phyloP scores from a whole-genome alignment of 2,113 vertebrate genomes.

The Labeo catla region DNA sequence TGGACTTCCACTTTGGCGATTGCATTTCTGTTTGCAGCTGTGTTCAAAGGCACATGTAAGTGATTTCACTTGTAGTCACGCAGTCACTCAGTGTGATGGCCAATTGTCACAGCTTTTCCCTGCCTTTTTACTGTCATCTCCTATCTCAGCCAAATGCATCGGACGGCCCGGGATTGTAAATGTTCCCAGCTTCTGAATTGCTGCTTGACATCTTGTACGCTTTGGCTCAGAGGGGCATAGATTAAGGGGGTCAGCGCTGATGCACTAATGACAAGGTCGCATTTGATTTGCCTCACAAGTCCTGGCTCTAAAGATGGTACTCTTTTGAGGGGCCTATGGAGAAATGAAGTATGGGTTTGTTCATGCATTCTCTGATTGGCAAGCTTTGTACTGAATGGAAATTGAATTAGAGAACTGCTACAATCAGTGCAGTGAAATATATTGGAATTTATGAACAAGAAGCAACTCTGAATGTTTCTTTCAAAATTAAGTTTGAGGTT shows the following conservation, averaged over 20 bases:
- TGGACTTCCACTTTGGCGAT: no score
- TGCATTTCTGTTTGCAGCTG: not conserved
- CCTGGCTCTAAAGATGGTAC: not conserved
- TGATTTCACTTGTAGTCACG: not conserved
- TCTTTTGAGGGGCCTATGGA: not conserved
- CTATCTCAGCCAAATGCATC: not conserved
- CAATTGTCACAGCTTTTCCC: not conserved
- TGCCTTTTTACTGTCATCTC: not conserved
- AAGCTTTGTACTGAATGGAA: not conserved
- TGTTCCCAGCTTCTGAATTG: constrained; percentile 13
- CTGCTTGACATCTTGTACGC: constrained; percentile 37
- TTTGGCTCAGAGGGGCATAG: constrained; percentile 11
- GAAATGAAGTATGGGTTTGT: constrained; percentile 18
- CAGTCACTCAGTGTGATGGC: not conserved
- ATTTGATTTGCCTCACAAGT: constrained; percentile 16
- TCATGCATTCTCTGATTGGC: not conserved
- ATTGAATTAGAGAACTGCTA: constrained; percentile 6
- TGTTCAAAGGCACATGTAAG: not conserved
- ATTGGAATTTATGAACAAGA: not conserved
- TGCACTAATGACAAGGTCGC: constrained; percentile 28
- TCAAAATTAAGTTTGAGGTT: not conserved
- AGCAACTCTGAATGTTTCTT: not conserved
- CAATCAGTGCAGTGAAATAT: not conserved
- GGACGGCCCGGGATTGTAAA: not conserved
- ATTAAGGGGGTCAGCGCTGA: constrained; percentile 3